phyloP scores from a whole-genome alignment of 2,888 invertebrate genomes.

The Scaptomyza reducta region DNA sequence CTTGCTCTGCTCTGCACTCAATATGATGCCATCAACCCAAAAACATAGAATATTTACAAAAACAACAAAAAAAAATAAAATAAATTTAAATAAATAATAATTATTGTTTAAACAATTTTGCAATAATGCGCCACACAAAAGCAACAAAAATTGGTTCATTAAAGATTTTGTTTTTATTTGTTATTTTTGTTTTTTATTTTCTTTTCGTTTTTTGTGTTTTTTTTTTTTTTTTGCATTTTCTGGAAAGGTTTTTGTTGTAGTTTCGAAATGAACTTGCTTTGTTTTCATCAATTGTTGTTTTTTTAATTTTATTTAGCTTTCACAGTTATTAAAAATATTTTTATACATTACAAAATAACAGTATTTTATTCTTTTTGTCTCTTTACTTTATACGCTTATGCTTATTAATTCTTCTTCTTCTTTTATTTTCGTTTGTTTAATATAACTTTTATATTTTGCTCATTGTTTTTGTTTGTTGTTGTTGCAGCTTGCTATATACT shows the following conservation, averaged over 20 bases:
- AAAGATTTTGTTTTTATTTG: constrained; percentile 72
- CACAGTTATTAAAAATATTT: constrained; percentile 84
- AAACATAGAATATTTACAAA: constrained; percentile 24
- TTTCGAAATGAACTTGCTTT: constrained; percentile 62
- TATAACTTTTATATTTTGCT: constrained; percentile 63
- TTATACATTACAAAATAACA: constrained; percentile 85
- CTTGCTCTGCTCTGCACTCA: constrained; percentile 69
- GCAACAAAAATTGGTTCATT: constrained; percentile 63
- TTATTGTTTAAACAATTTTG: constrained; percentile 46
- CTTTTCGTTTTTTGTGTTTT: constrained; percentile 42
- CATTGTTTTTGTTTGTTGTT: constrained; percentile 58
- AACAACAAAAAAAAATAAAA: constrained; percentile 18
- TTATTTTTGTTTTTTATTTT: constrained; percentile 45
- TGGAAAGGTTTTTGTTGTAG: constrained; percentile 60
- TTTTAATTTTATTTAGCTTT: constrained; percentile 84
- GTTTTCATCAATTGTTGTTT: constrained; percentile 46
- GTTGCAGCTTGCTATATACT: constrained; percentile 68
- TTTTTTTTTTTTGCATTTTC: constrained; percentile 53
- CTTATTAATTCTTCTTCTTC: constrained; percentile 62
- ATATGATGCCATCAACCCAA: constrained; percentile 84
- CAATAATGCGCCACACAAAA: constrained; percentile 62
- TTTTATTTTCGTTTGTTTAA: constrained; percentile 30
- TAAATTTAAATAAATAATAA: constrained; percentile 56
- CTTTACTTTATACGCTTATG: constrained; percentile 72
- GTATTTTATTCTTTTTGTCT: constrained; percentile 78